Conservation (phyloP, 2,888 invertebrate genomes). For the Standfussiana lucernea region DNA sequence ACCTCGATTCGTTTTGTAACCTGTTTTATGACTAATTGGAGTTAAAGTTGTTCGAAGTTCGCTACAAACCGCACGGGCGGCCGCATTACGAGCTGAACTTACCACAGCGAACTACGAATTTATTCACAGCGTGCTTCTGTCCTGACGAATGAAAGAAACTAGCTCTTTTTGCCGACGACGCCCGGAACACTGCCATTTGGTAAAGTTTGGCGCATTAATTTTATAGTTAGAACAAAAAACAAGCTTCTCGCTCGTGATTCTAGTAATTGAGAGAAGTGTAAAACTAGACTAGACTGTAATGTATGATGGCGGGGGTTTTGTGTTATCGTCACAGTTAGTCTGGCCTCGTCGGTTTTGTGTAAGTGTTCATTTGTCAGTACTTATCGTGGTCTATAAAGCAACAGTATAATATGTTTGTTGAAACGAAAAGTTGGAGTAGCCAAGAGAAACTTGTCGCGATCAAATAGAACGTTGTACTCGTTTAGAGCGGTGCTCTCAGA, state of each 20-base stretch:
- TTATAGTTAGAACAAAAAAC: conserved; percentile 54
- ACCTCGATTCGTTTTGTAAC: conserved; percentile 56
- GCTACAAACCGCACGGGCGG: conserved; percentile 62
- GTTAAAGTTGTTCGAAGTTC: conserved; percentile 67
- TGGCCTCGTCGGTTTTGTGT: conserved; percentile 24
- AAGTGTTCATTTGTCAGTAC: conserved; percentile 34
- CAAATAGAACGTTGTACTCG: conserved; percentile 55
- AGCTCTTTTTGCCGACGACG: conserved; percentile 51
- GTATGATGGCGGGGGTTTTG: conserved; percentile 19
- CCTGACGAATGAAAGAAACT: conserved; percentile 57
- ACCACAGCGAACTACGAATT: conserved; percentile 60
- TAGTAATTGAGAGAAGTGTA: conserved; percentile 52
- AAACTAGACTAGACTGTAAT: conserved; percentile 41
- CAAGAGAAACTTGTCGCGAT: conserved; percentile 47
- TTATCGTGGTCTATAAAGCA: conserved; percentile 21
- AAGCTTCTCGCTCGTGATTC: conserved; percentile 48
- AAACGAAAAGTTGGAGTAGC: conserved; percentile 26
- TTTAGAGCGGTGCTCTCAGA: conserved; percentile 36
- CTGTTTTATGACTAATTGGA: conserved; percentile 68
- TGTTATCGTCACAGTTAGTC: conserved; percentile 18
- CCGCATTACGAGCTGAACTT: conserved; percentile 65
- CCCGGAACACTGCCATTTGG: conserved; percentile 57
- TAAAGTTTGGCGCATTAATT: conserved; percentile 60
- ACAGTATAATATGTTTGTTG: conserved; percentile 31
- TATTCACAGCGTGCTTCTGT: conserved; percentile 58